Percentiles rank a stretch among this genome's conserved stretches.
phyloP scores from a whole-genome alignment of 1,140 invertebrate genomes.

The Bombus superbus region DNA sequence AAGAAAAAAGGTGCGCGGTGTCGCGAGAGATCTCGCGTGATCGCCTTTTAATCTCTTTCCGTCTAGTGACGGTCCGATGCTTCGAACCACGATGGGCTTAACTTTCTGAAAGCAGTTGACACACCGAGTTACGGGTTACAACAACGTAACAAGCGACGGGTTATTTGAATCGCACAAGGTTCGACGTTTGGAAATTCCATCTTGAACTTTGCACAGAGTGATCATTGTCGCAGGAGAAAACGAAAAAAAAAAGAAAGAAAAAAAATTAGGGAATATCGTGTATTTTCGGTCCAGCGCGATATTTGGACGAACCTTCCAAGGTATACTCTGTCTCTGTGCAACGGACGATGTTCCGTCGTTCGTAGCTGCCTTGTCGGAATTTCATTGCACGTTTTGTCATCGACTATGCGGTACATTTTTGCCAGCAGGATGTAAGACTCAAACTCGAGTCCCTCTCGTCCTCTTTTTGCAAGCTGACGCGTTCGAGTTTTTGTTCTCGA shows the following conservation, averaged over 20 bases:
- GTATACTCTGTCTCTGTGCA: neutral
- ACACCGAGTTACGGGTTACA: no score
- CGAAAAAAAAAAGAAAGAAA: no score
- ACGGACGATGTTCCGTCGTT: neutral
- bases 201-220: neutral
- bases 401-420: neutral
- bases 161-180: neutral
- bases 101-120: neutral
- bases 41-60: neutral
- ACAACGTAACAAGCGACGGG: neutral
- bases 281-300: no score
- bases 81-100: no score
- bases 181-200: neutral
- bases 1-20: neutral
- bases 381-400: constrained; percentile 22
- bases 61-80: neutral
- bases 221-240: neutral
- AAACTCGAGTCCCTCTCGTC: neutral
- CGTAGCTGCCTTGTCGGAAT: neutral
- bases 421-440: constrained; percentile 15
- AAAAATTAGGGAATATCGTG: no score
- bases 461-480: neutral
- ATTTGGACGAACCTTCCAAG: neutral
- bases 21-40: neutral
- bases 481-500: constrained; percentile 23